phyloP scores from a whole-genome alignment of 2,797 vertebrate species.

The Loris lydekkerianus region DNA sequence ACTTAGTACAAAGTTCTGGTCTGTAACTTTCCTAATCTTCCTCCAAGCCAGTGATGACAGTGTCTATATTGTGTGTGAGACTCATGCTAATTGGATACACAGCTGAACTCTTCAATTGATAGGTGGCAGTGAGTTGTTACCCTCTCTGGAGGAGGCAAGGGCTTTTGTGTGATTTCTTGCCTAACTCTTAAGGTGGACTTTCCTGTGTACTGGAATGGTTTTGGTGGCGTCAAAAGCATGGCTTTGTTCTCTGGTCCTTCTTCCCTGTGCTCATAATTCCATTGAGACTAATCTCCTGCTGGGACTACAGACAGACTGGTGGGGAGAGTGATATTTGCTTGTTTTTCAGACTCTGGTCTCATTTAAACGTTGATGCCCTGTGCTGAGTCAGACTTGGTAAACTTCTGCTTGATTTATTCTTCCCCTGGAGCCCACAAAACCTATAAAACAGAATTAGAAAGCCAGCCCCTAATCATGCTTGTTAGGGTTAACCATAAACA shows the following conservation, averaged over 20 bases:
- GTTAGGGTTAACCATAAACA: constrained; percentile 59
- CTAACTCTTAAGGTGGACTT: not conserved
- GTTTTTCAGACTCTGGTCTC: constrained; percentile 49
- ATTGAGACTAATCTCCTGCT: not conserved
- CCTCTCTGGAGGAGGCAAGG: not conserved
- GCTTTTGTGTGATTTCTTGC: not conserved
- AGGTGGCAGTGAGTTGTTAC: not conserved
- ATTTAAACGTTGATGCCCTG: not conserved
- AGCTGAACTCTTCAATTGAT: not conserved
- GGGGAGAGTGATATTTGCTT: not conserved
- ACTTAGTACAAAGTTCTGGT: not conserved
- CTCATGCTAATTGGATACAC: not conserved
- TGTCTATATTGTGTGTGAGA: not conserved
- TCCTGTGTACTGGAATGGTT: not conserved
- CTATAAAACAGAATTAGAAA: constrained; percentile 63
- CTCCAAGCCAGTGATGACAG: not conserved
- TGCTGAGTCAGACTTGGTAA: constrained; percentile 30
- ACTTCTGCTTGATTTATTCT: constrained; percentile 59
- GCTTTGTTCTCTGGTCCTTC: not conserved
- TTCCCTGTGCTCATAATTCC: not conserved
- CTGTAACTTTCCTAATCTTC: not conserved
- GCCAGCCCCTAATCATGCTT: constrained; percentile 18
- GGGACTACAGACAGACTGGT: not conserved
- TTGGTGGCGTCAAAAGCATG: not conserved
- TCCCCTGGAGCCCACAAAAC: constrained; percentile 53